Base-by-base conservation (phyloP, 2,888 invertebrate genomes). In the Sympetrum striolatum region DNA sequence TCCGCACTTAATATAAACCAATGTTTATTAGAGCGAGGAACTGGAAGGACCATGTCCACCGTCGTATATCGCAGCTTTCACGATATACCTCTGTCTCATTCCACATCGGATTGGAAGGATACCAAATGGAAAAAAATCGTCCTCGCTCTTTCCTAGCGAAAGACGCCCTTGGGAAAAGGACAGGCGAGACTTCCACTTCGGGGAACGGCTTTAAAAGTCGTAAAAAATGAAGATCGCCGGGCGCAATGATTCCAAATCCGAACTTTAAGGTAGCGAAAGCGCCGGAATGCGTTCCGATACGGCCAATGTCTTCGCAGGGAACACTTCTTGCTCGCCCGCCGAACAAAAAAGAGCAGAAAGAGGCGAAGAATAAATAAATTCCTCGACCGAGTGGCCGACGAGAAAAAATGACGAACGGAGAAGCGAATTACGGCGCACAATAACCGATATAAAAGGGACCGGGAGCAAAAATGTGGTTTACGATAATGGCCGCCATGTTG, bases 401-500 rank as follows among this genome's bases (percentile, higher is more conserved):
- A 86, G 37, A 60, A 22, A 35, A 37, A 60, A 39, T 6, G 31
- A 53, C 35, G 39, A 37, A 10, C 18, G 39, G 64, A 86, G 37
- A 53, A 82, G 35, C 60, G 60, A 37, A 86, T 37, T 37, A 37
- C 37, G 60, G 82, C 82, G 35, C 82, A 82, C 35, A 58, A 82
- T 80, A 80, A 37, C 39, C 37, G 37, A 80, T 80, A 80, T 80
- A 37, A 86, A 53, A 60, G 31, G 37, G 60, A 37, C 86, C 60
- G 64, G 86, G 60, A 86, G 86, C 86, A 37, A 86, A 64, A 37
- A 37, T 18, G 60, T 64, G 37, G 86, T 86, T 86, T 86, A 64
- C 86, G 86, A 86, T 60, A 10, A 25, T 12, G 37, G 39, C 31
- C 60, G 60, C 86, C 86, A 86, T 86, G 64, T 86, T 64, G 35